Evolutionary conservation across 2,797 vertebrate species (phyloP).

Genomic region (Cynopterus sphinx): DNA sequence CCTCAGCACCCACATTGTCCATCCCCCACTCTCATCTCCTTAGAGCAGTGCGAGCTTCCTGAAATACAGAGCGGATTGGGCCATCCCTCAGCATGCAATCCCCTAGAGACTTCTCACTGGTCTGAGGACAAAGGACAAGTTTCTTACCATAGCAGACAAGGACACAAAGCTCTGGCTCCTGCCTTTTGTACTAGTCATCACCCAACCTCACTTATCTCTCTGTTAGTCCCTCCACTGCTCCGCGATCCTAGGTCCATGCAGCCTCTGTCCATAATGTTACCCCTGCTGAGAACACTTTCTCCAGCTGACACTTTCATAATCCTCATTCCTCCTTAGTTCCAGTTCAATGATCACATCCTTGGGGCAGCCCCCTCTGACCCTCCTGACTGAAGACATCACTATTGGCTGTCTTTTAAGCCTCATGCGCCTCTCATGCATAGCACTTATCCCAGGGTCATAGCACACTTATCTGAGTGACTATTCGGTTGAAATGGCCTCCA

Average conservation of each 20-base stretch:
- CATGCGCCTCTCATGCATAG: fast-evolving
- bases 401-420: background rate
- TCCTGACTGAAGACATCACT: background rate
- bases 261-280: background rate
- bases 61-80: no score
- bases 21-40: background rate
- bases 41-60: background rate
- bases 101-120: background rate
- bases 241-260: background rate
- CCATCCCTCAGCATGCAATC: background rate
- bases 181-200: no score
- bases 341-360: background rate
- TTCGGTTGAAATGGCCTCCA: background rate
- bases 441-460: background rate
- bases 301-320: background rate
- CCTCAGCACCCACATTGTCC: no score
- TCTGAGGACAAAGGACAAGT: background rate
- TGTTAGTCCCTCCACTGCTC: background rate
- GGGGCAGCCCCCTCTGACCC: background rate
- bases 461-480: background rate
- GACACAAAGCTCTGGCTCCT: background rate
- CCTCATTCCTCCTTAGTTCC: background rate
- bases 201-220: background rate
- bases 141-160: background rate
- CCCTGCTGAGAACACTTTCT: background rate